A percentile compares a stretch with the other conserved stretches of the same genome.
Conservation (phyloP, 2,888 invertebrate genomes). For the Athrips mouffetella region DNA sequence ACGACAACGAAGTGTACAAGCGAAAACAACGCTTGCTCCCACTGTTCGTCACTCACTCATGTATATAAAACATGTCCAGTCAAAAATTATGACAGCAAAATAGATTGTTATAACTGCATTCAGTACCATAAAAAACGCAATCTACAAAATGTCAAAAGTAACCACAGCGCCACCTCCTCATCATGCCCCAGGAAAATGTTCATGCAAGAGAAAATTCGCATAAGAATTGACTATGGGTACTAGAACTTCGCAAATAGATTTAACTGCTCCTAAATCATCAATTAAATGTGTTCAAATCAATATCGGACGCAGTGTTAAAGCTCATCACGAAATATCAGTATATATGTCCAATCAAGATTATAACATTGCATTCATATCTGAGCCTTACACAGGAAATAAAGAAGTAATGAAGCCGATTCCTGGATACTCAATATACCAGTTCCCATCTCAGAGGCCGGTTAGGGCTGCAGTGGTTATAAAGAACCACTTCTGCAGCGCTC, state of each 20-base stretch:
- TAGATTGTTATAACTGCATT: slow-evolving; percentile 21
- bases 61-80: slow-evolving; percentile 12
- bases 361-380: slow-evolving; percentile 15
- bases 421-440: slow-evolving; percentile 11
- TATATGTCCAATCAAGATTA: not conserved
- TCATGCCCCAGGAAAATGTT: slow-evolving; percentile 8
- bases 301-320: not conserved
- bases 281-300: not conserved
- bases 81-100: not conserved
- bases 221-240: not conserved
- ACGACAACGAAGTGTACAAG: slow-evolving; percentile 15
- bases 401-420: not conserved
- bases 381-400: slow-evolving; percentile 17
- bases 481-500: not conserved
- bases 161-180: slow-evolving; percentile 13
- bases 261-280: not conserved
- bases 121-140: not conserved
- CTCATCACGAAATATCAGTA: not conserved
- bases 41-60: slow-evolving; percentile 18
- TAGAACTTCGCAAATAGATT: not conserved
- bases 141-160: not conserved
- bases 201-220: not conserved
- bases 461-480: slow-evolving; percentile 15
- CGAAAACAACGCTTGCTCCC: slow-evolving; percentile 8
- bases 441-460: not conserved